Evolutionary conservation across 2,888 invertebrate genomes (phyloP).

Genomic region (Ligdia adustata): DNA sequence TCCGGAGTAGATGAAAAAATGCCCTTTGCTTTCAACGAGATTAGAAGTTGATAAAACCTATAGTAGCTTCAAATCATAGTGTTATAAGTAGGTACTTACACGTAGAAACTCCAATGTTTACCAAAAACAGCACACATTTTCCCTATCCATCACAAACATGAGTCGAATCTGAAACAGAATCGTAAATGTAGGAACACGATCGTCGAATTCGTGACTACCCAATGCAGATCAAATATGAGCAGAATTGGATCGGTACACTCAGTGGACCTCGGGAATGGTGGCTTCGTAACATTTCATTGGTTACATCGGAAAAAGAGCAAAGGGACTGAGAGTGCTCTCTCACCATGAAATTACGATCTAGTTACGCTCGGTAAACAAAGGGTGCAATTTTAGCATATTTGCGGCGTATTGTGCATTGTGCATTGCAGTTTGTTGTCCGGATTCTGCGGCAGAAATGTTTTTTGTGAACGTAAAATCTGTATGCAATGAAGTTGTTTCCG

Average conservation of each 20-base stretch:
- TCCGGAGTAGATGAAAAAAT: neutral
- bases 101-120: conserved; percentile 28
- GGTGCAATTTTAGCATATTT: conserved; percentile 22
- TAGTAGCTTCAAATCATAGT: conserved; percentile 13
- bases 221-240: conserved; percentile 61
- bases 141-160: conserved; percentile 39
- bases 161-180: conserved; percentile 57
- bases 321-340: conserved; percentile 23
- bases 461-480: too few relatives aligned
- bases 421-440: neutral
- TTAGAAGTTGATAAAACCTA: conserved; percentile 10
- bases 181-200: conserved; percentile 53
- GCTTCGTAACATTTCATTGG: conserved; percentile 43
- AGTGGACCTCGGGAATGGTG: conserved; percentile 39
- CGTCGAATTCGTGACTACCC: conserved; percentile 53
- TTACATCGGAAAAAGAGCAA: conserved; percentile 45
- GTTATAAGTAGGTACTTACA: conserved; percentile 16
- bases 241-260: conserved; percentile 52
- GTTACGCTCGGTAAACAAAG: conserved; percentile 38
- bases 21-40: conserved; percentile 10
- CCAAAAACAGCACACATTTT: conserved; percentile 43
- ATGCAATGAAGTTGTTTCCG: too few relatives aligned
- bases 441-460: neutral
- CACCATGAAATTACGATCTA: conserved; percentile 40
- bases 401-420: conserved; percentile 17